These are phyloP conservation scores for Drosophila tristis DNA, from an alignment of 1,140 invertebrate species.

Conservation along the genomic window DNA sequence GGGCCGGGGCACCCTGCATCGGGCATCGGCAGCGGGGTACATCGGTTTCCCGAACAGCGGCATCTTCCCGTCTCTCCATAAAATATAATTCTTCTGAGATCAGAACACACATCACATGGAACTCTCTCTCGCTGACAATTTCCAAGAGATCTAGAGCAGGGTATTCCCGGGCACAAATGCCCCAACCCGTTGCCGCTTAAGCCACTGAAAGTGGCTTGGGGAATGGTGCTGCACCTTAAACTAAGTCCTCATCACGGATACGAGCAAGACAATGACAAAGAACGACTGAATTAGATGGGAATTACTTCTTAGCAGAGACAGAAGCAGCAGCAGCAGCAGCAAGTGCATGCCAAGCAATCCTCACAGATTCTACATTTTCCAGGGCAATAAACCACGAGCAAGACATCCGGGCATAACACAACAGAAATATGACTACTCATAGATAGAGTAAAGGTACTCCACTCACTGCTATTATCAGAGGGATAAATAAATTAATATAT, in stretches of 20 bases:
- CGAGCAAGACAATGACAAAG: constrained; percentile 62
- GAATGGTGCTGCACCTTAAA: constrained; percentile 32
- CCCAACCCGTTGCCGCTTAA: background rate
- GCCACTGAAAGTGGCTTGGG: constrained; percentile 32
- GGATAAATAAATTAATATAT: no score
- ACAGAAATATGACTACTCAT: background rate
- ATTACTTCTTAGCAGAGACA: constrained; percentile 46
- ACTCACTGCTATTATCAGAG: no score
- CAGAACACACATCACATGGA: no score
- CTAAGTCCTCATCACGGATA: constrained; percentile 57
- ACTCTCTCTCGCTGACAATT: background rate
- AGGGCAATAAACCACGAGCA: constrained; percentile 32
- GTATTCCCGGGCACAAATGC: no score
- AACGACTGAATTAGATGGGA: constrained; percentile 50
- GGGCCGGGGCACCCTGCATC: constrained; percentile 17
- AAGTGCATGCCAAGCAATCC: constrained; percentile 29
- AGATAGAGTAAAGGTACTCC: background rate
- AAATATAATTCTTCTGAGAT: no score
- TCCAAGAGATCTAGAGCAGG: no score
- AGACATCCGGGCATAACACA: background rate
- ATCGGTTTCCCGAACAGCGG: background rate
- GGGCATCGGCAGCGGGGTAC: constrained; percentile 3
- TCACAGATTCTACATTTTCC: constrained; percentile 3
- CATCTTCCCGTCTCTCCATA: no score
- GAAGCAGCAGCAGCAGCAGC: background rate